phyloP scores from a whole-genome alignment of 2,888 invertebrate species.

The Julus scanicus region DNA sequence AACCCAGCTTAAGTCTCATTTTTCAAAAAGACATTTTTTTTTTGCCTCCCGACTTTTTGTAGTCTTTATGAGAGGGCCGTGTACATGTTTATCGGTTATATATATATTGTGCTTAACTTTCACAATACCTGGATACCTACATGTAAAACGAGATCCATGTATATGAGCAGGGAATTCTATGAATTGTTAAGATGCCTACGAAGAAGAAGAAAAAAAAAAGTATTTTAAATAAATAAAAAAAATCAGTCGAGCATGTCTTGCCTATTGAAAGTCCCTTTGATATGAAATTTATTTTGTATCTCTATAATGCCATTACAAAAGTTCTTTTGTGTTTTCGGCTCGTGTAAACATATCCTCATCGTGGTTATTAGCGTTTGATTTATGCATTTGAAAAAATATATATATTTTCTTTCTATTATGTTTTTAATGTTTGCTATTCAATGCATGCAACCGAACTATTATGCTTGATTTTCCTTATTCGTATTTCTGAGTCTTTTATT shows the following conservation, averaged over 20 bases:
- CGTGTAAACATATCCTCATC: constrained; percentile 33
- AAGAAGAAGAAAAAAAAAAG: neutral
- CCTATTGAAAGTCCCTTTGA: constrained; percentile 6
- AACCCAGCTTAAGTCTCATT: constrained; percentile 22
- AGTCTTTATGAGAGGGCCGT: constrained; percentile 33
- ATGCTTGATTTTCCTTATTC: neutral
- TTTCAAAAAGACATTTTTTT: constrained; percentile 18
- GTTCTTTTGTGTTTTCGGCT: constrained; percentile 33
- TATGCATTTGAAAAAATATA: neutral
- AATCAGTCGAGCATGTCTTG: neutral
- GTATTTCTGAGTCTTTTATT: neutral
- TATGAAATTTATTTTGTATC: constrained; percentile 14
- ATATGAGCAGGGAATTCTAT: neutral
- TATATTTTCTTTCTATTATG: constrained; percentile 2
- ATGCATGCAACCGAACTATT: neutral
- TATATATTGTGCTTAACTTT: constrained; percentile 11
- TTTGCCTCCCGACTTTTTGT: constrained; percentile 4
- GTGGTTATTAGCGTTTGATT: constrained; percentile 12
- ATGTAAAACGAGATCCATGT: neutral
- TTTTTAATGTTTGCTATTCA: constrained; percentile 20
- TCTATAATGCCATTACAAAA: constrained; percentile 27
- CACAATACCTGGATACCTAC: constrained; percentile 10
- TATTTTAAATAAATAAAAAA: constrained; percentile 28
- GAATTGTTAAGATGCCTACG: constrained; percentile 14
- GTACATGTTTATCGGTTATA: neutral